These are phyloP conservation scores for Calephelis virginiensis DNA, from an alignment of 1,140 invertebrate species.

Conservation along the genomic window DNA sequence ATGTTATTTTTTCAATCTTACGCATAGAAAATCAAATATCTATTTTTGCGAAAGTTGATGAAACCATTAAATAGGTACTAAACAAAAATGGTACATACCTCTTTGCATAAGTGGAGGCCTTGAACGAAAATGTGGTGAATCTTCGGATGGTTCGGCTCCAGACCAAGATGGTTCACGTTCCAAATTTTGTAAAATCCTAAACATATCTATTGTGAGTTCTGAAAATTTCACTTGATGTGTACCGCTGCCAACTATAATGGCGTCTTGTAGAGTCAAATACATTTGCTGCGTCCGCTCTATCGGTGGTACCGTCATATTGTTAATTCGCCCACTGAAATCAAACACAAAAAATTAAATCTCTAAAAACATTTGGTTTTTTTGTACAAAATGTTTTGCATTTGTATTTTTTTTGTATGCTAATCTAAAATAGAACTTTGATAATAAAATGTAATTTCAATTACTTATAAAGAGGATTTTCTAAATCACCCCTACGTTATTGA, in stretches of 20 bases:
- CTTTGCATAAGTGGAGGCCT: slow-evolving; percentile 9
- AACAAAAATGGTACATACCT: not conserved
- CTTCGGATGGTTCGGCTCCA: slow-evolving; percentile 85
- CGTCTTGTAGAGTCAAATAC: slow-evolving; percentile 94
- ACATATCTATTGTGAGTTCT: slow-evolving; percentile 99
- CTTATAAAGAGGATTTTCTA: too few species aligned
- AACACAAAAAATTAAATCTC: not conserved
- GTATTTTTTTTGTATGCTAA: too few species aligned
- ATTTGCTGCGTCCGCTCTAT: slow-evolving; percentile 91
- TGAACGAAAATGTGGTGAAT: slow-evolving; percentile 81
- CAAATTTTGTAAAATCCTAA: slow-evolving; percentile 96
- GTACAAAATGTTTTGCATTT: too few species aligned
- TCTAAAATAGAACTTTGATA: too few species aligned
- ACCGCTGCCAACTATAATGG: slow-evolving; percentile 95
- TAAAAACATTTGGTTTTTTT: too few species aligned
- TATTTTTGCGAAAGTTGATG: too few species aligned
- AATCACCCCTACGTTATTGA: too few species aligned
- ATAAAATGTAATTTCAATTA: too few species aligned
- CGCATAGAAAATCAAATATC: too few species aligned
- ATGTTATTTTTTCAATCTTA: too few species aligned
- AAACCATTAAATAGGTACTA: too few species aligned
- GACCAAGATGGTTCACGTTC: slow-evolving; percentile 84
- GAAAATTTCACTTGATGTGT: slow-evolving; percentile 98
- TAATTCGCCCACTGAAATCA: slow-evolving; percentile 30
- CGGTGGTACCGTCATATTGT: slow-evolving; percentile 85